Evolutionary conservation across 2,888 invertebrate genomes (phyloP), one percentile per base, ranked within the genome.

Genomic region (Pristionchus japonicus): DNA sequence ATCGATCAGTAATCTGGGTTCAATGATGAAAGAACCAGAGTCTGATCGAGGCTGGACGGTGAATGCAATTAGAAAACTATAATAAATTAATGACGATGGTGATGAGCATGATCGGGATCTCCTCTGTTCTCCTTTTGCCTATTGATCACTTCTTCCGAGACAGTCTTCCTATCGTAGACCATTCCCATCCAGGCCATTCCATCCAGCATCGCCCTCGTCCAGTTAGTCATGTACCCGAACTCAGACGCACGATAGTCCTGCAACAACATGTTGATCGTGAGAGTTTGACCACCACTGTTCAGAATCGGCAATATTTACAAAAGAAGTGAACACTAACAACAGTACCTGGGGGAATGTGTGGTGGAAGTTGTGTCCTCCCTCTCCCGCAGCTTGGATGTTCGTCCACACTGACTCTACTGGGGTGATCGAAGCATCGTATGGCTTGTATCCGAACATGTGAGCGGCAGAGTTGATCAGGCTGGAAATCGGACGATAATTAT

Each of bases 211-310:
- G 91, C 88, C 37, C 90, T 87, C 27, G 93, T 94, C 90, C 93
- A 91, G 90, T 94, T 94, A 89, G 92, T 89, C 80, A 90, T 88
- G 74, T 90, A 86, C 3, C 90, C 90, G 77, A 91, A 90, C 89
- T 94, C 94, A n/a, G 92, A 92, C 17, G 94, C 92, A 98, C 96
- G 61, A 99, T 98, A 94, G 90, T 94, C 94, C 95, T 94, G 89
- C 87, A 34, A n/a, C n/a, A n/a, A n/a, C n/a, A n/a, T n/a, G n/a
- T n/a, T n/a, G n/a, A n/a, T n/a, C n/a, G n/a, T n/a, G n/a, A n/a
- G n/a, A n/a, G n/a, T n/a, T n/a, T n/a, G n/a, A n/a, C n/a, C n/a
- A n/a, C n/a, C n/a, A n/a, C n/a, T n/a, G n/a, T n/a, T n/a, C n/a
- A n/a, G n/a, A n/a, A n/a, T n/a, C n/a, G n/a, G n/a, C n/a, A n/a